phyloP scores from a whole-genome alignment of 2,113 vertebrate genomes.

The Numenius arquata region DNA sequence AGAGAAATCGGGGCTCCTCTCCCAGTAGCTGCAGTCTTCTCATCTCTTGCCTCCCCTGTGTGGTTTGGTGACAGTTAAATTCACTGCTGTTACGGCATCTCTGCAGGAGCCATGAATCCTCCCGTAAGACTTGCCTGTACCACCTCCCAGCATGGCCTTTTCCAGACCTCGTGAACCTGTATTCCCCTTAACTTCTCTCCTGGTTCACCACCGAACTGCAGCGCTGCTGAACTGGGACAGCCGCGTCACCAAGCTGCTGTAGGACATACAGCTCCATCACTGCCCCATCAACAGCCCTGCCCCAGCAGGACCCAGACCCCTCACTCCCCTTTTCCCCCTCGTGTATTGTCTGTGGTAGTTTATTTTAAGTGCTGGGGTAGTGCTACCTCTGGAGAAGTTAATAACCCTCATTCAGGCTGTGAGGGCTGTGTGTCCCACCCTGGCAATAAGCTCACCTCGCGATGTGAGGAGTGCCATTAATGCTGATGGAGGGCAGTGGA shows the following conservation, averaged over 20 bases:
- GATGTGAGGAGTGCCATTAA: neutral
- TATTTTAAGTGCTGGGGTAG: neutral
- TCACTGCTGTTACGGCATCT: neutral
- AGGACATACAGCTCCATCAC: neutral
- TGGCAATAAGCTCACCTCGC: neutral
- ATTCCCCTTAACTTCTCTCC: neutral
- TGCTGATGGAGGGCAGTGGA: neutral
- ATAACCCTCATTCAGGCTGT: neutral
- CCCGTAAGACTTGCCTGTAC: neutral
- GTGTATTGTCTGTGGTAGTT: neutral
- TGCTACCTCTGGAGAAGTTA: neutral
- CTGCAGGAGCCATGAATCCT: neutral
- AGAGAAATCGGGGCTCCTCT: neutral
- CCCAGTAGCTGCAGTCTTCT: neutral
- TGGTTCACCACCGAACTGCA: neutral
- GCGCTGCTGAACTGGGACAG: fast-evolving
- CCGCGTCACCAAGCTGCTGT: fast-evolving
- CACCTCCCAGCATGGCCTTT: neutral
- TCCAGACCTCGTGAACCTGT: neutral
- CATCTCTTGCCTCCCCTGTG: neutral
- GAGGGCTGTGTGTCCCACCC: neutral
- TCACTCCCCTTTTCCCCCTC: fast-evolving
- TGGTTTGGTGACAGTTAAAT: neutral
- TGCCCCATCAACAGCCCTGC: neutral
- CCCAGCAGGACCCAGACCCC: neutral